phyloP scores from a whole-genome alignment of 2,113 vertebrate species.

The Larimichthys polyactis region DNA sequence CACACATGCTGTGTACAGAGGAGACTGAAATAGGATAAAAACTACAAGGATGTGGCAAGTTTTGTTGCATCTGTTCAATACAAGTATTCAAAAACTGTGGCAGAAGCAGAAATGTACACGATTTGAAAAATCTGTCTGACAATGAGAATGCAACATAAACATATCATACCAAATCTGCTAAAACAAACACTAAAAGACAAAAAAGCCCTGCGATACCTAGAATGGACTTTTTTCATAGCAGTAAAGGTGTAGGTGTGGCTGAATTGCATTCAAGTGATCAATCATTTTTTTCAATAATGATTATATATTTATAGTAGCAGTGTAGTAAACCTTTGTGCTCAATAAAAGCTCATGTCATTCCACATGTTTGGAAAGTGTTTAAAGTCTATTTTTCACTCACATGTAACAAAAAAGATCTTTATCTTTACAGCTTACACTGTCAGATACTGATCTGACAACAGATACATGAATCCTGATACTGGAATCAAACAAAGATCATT shows the following conservation, averaged over 20 bases:
- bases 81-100: neutral
- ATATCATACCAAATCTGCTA: neutral
- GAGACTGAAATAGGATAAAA: conserved; percentile 24
- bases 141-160: neutral
- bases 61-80: conserved; percentile 4
- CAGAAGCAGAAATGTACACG: neutral
- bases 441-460: neutral
- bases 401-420: neutral
- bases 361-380: too few species aligned
- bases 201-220: neutral
- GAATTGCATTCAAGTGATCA: too few species aligned
- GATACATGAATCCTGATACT: neutral
- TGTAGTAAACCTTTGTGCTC: neutral
- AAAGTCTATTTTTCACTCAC: neutral
- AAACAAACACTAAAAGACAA: too few species aligned
- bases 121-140: neutral
- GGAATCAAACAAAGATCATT: neutral
- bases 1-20: conserved; percentile 12
- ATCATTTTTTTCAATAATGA: too few species aligned
- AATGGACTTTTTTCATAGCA: too few species aligned
- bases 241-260: too few species aligned
- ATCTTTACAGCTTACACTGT: neutral
- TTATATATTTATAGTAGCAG: too few species aligned
- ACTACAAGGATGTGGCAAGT: conserved; percentile 9
- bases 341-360: neutral